Evolutionary conservation across 1,140 invertebrate genomes (phyloP).

Genomic region (Frieseomelitta varia): DNA sequence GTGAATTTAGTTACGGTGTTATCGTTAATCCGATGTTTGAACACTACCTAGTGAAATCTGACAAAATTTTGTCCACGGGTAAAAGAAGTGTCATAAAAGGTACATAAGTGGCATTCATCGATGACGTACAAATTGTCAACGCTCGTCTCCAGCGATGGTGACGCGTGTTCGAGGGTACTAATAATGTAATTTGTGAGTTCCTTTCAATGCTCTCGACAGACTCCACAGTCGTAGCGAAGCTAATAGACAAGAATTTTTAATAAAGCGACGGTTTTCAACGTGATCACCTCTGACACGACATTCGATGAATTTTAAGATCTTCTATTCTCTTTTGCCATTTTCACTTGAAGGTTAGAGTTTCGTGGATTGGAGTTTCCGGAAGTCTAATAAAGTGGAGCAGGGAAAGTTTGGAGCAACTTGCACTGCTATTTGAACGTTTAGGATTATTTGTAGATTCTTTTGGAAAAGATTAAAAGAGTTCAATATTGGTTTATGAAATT

Average conservation of each 20-base stretch:
- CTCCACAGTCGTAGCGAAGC: neutral
- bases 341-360: neutral
- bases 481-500: neutral
- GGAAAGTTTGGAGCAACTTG: neutral
- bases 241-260: slow-evolving; percentile 39
- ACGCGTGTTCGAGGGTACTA: slow-evolving; percentile 45
- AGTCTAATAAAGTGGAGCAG: neutral
- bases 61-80: neutral
- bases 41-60: no score
- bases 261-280: slow-evolving; percentile 11
- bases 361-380: neutral
- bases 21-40: neutral
- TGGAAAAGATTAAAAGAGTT: neutral
- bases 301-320: slow-evolving; percentile 6
- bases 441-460: no score
- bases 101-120: slow-evolving; percentile 24
- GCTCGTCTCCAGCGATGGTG: neutral
- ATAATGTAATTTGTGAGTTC: slow-evolving; percentile 50
- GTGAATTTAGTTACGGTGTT: neutral
- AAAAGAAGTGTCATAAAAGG: neutral
- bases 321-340: neutral
- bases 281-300: neutral
- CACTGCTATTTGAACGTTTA: neutral
- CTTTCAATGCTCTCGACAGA: slow-evolving; percentile 34
- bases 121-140: slow-evolving; percentile 1